Evolutionary conservation across 2,888 invertebrate species (phyloP).

Genomic region (Lepeophtheirus nordmannii): DNA sequence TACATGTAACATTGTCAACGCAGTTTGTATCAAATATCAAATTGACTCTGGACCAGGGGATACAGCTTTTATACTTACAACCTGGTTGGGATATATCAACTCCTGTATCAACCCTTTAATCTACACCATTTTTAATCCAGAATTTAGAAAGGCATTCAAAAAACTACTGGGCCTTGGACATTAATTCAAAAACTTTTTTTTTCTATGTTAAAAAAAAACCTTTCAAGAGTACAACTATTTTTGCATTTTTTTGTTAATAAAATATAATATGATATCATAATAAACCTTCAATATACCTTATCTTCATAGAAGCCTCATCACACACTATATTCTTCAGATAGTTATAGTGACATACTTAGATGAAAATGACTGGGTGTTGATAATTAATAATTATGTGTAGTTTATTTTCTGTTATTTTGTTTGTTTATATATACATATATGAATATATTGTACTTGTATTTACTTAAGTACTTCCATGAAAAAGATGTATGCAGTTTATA

Average conservation of each 20-base stretch:
- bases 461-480: no score
- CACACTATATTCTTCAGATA: no score
- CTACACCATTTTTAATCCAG: constrained; percentile 56
- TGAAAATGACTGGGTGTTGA: no score
- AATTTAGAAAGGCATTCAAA: constrained; percentile 94
- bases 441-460: no score
- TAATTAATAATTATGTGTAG: no score
- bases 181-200: neutral
- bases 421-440: no score
- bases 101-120: constrained; percentile 41
- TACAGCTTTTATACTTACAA: constrained; percentile 78
- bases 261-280: no score
- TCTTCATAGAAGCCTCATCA: no score
- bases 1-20: constrained; percentile 91
- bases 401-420: no score
- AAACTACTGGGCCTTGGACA: constrained; percentile 60
- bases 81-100: constrained; percentile 86
- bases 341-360: no score
- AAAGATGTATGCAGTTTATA: no score
- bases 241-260: neutral
- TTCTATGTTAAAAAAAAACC: neutral
- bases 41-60: constrained; percentile 61
- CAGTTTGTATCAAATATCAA: constrained; percentile 64
- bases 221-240: neutral
- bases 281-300: no score